Evolutionary conservation across 1,140 invertebrate species (phyloP), one percentile per base, ranked within the genome.

Genomic region (Calephelis nemesis): DNA sequence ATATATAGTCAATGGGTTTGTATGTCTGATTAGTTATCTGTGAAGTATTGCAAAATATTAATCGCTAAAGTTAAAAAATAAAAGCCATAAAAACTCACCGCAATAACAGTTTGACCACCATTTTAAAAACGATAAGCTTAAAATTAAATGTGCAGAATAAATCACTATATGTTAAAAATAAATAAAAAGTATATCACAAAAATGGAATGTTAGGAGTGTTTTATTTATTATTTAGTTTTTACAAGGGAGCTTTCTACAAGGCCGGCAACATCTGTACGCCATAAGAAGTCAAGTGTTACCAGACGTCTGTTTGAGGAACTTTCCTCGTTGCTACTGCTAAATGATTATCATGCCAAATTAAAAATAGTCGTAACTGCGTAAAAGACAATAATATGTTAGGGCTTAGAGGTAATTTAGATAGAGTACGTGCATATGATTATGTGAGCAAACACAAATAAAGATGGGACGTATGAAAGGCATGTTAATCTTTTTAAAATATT

Each of bases 291-390:
- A 70, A 58, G 68, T 63, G 62, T 71, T 39, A 75, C 49, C 30
- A 66, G 6, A 70, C 81, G 77, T 76, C 69, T 71, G 77, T 65
- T 72, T 65, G 8, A 69, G 42, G 58, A 52, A 67, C 70, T 67
- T 50, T 63, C 52, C 65, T 68, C 68, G 45, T 7, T 65, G 64
- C 67, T 67, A 83, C 83, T 83, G 72, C 76, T 67, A 68, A 62
- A 49, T 63, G 67, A 74, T 65, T 58, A 62, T 52, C 65, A 79
- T 83, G 84, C 84, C 84, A 87, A 85, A 49, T 65, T 68, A 73
- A 75, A 84, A 82, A 84, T 85, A 85, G 81, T 76, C n/a, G 45
- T 54, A 71, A 73, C 71, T 72, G 64, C 70, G 68, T 73, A 75
- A 74, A 75, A 78, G 71, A 74, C 69, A 73, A 74, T 69, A 71